Conservation (phyloP, 2,888 invertebrate species). For the Heliconius ismenius region DNA sequence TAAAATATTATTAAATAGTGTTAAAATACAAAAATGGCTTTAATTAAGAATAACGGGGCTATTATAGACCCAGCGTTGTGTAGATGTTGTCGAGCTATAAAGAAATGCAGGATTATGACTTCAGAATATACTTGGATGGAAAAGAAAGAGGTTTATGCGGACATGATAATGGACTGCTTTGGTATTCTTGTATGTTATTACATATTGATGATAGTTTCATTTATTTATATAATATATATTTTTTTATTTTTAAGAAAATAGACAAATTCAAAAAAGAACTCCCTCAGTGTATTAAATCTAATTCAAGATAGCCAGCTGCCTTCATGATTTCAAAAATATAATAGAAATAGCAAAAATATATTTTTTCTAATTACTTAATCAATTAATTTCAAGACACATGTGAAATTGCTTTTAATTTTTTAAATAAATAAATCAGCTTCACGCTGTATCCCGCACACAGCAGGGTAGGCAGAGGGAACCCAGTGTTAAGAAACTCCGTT, state of each 20-base stretch:
- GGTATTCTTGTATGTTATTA: constrained; percentile 66
- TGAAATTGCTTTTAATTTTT: too few relatives aligned
- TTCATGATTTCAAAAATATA: too few relatives aligned
- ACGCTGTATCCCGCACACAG: too few relatives aligned
- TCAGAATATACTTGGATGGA: constrained; percentile 75
- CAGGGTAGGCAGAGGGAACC: too few relatives aligned
- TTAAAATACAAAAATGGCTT: constrained; percentile 56
- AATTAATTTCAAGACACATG: too few relatives aligned
- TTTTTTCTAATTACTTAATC: too few relatives aligned
- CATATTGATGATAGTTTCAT: neutral
- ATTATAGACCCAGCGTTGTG: constrained; percentile 75
- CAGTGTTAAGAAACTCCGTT: too few relatives aligned
- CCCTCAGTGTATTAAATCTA: too few relatives aligned
- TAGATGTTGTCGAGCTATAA: constrained; percentile 73
- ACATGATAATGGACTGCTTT: constrained; percentile 78
- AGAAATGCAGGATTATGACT: constrained; percentile 74
- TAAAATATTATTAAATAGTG: constrained; percentile 20
- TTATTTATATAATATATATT: neutral
- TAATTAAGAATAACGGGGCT: constrained; percentile 66
- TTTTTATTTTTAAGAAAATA: neutral
- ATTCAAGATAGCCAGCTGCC: too few relatives aligned
- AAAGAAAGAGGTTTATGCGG: constrained; percentile 71
- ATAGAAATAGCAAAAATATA: too few relatives aligned
- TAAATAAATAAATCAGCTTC: too few relatives aligned
- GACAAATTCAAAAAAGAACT: too few relatives aligned